Percentiles rank a stretch among this genome's conserved stretches.
phyloP scores from a whole-genome alignment of 2,113 vertebrate genomes.

The Pseudolaguvia tuberculata region DNA sequence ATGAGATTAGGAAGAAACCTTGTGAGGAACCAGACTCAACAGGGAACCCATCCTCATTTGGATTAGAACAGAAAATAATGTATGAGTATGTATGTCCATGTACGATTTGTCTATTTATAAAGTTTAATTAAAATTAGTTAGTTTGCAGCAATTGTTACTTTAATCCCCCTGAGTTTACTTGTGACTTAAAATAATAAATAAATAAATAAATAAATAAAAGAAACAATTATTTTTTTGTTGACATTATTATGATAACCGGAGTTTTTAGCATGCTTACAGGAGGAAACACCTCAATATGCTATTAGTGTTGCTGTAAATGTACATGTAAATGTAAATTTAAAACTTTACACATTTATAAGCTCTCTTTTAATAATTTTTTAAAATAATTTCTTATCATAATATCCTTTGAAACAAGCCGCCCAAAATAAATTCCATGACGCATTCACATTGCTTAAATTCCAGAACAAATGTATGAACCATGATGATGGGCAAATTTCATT shows the following conservation, averaged over 20 bases:
- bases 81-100: too few species aligned
- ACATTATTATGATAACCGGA: neutral
- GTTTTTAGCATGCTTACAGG: neutral
- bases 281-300: neutral
- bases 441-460: neutral
- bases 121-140: too few species aligned
- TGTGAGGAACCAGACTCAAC: too few species aligned
- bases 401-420: neutral
- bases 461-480: slow-evolving; percentile 12
- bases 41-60: too few species aligned
- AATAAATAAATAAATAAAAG: too few species aligned
- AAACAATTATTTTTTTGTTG: too few species aligned
- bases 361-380: neutral
- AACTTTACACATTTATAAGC: neutral
- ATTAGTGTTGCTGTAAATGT: neutral
- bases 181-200: too few species aligned
- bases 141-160: too few species aligned
- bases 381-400: neutral
- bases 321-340: neutral
- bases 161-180: neutral
- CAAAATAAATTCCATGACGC: too few species aligned
- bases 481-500: slow-evolving; percentile 10
- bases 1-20: too few species aligned
- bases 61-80: too few species aligned
- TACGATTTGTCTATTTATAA: too few species aligned